phyloP scores from a whole-genome alignment of 2,888 invertebrate species.

The Dynastes hyllus region DNA sequence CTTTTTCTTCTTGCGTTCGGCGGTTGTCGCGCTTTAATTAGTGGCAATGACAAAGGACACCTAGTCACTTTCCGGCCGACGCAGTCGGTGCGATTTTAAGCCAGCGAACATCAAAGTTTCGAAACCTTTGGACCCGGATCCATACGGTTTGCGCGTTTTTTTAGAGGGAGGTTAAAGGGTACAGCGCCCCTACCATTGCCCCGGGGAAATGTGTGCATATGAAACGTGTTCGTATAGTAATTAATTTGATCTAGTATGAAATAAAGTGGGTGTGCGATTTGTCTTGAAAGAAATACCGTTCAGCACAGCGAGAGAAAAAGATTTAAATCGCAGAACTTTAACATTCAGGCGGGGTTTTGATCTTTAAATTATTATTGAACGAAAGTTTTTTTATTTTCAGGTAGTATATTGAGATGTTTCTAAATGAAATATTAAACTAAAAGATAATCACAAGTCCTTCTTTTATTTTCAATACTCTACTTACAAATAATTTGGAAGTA shows the following conservation, averaged over 20 bases:
- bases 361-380: no score
- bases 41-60: slow-evolving; percentile 51
- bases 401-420: no score
- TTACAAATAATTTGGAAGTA: no score
- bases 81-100: slow-evolving; percentile 39
- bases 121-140: no score
- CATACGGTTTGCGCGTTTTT: slow-evolving; percentile 37
- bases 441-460: no score
- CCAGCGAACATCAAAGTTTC: slow-evolving; percentile 46
- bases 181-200: slow-evolving; percentile 30
- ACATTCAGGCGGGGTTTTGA: no score
- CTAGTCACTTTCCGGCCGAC: slow-evolving; percentile 44
- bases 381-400: no score
- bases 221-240: slow-evolving; percentile 12
- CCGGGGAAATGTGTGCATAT: slow-evolving; percentile 16
- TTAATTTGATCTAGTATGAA: slow-evolving; percentile 30
- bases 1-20: slow-evolving; percentile 44
- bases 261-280: slow-evolving; percentile 20
- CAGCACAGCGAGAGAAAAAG: no score
- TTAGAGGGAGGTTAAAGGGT: no score
- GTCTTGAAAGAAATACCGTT: slow-evolving; percentile 3
- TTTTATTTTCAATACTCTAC: no score
- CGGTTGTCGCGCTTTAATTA: slow-evolving; percentile 47
- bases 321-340: no score
- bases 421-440: no score